Percentiles rank a stretch among this genome's conserved stretches.
phyloP scores from a whole-genome alignment of 1,140 invertebrate genomes.

The Meloidogyne floridensis region DNA sequence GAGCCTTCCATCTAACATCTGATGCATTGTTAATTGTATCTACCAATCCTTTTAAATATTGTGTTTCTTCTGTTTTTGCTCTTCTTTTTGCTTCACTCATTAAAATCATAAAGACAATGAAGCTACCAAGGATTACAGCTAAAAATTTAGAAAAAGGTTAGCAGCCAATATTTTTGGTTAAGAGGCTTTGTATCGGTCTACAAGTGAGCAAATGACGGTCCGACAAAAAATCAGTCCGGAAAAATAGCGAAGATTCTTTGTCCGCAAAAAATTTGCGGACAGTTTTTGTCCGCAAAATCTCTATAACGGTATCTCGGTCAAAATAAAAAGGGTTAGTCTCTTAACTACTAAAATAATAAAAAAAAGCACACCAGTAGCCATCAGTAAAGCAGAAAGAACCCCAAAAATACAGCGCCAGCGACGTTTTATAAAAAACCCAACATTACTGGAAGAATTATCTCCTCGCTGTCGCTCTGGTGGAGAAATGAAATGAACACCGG shows the following conservation, averaged over 20 bases:
- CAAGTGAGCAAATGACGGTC: too few species aligned
- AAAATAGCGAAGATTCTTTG: too few species aligned
- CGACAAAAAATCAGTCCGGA: too few species aligned
- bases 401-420: slow-evolving; percentile 15
- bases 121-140: slow-evolving; percentile 14
- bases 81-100: slow-evolving; percentile 5
- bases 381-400: not conserved
- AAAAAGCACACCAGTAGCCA: not conserved
- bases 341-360: not conserved
- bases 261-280: too few species aligned
- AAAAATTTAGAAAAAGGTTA: not conserved
- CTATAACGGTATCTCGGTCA: too few species aligned
- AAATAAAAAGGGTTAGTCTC: too few species aligned
- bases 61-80: slow-evolving; percentile 2
- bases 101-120: slow-evolving; percentile 21
- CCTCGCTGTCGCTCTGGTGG: not conserved
- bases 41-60: slow-evolving; percentile 18
- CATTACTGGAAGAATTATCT: not conserved
- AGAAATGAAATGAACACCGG: slow-evolving; percentile 13
- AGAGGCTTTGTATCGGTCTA: too few species aligned
- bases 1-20: slow-evolving; percentile 25
- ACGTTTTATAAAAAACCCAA: slow-evolving; percentile 2
- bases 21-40: slow-evolving; percentile 13
- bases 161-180: too few species aligned
- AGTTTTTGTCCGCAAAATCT: too few species aligned